These are phyloP conservation scores for Selenia dentaria DNA, from an alignment of 2,888 invertebrate species.

Conservation along the genomic window DNA sequence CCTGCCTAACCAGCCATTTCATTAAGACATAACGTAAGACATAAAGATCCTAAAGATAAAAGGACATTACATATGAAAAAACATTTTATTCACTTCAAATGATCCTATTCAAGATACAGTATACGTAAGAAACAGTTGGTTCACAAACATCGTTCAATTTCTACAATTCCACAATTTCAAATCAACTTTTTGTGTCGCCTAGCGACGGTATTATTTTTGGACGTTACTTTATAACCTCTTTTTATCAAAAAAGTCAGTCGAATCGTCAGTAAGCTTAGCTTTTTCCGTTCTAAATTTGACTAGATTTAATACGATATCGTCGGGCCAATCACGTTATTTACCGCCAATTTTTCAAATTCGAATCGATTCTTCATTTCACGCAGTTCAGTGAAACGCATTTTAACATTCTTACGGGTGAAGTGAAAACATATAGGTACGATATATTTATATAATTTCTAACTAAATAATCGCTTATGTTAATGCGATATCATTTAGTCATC, in stretches of 20 bases:
- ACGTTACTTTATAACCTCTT: constrained; percentile 60
- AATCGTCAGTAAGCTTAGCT: constrained; percentile 69
- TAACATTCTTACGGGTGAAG: constrained; percentile 71
- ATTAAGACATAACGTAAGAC: constrained; percentile 79
- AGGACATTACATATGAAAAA: constrained; percentile 68
- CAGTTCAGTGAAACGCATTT: constrained; percentile 38
- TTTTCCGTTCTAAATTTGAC: constrained; percentile 75
- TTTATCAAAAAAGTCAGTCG: constrained; percentile 72
- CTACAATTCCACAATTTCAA: constrained; percentile 81
- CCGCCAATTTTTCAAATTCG: constrained; percentile 51
- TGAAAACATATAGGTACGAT: constrained; percentile 59
- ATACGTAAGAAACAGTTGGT: constrained; percentile 54
- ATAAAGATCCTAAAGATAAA: constrained; percentile 78
- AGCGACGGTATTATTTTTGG: constrained; percentile 68
- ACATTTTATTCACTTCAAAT: constrained; percentile 40
- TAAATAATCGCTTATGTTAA: constrained; percentile 64
- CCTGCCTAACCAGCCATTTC: constrained; percentile 79
- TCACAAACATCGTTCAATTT: constrained; percentile 51
- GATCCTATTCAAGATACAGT: constrained; percentile 63
- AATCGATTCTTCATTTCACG: constrained; percentile 24
- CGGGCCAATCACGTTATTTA: constrained; percentile 64
- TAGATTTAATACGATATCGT: constrained; percentile 74
- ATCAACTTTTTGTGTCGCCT: constrained; percentile 71
- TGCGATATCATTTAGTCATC: constrained; percentile 56
- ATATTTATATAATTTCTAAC: constrained; percentile 56